Percentiles rank a stretch among this genome's conserved stretches.
Conservation (phyloP, 2,888 invertebrate species). For the Trichopria drosophilae region DNA sequence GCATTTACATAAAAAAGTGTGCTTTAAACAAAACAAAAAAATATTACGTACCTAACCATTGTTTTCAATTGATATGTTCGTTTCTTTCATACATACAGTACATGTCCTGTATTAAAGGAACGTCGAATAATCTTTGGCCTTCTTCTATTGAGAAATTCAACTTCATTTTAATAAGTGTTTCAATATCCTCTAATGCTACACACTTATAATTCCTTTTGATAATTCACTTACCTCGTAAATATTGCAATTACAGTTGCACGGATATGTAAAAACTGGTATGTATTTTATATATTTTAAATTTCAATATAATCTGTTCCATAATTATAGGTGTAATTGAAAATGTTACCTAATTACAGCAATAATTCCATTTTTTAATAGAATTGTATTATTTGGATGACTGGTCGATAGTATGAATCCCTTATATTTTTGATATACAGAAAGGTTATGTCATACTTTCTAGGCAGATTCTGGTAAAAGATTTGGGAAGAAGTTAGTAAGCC, state of each 20-base stretch:
- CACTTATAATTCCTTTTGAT: not conserved
- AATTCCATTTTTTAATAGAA: constrained; percentile 1
- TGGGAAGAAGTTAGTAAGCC: too few relatives aligned
- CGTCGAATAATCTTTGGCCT: not conserved
- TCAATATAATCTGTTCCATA: not conserved
- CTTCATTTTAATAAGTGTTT: not conserved
- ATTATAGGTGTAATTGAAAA: not conserved
- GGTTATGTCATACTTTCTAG: too few relatives aligned
- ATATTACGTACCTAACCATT: too few relatives aligned
- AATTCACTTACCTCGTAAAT: constrained; percentile 2
- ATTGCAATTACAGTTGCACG: not conserved
- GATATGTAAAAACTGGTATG: not conserved
- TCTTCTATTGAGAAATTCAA: not conserved
- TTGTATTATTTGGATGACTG: constrained; percentile 8
- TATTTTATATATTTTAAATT: not conserved
- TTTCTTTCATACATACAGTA: too few relatives aligned
- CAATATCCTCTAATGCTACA: not conserved
- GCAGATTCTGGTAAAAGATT: too few relatives aligned
- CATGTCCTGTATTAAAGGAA: not conserved
- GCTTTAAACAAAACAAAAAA: too few relatives aligned
- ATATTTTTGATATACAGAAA: too few relatives aligned
- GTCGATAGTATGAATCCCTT: not conserved
- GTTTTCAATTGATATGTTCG: too few relatives aligned
- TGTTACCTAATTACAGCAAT: not conserved
- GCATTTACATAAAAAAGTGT: too few relatives aligned